phyloP scores from a whole-genome alignment of 64 coral and sea anemone genomes.

The Pocillopora verrucosa region DNA sequence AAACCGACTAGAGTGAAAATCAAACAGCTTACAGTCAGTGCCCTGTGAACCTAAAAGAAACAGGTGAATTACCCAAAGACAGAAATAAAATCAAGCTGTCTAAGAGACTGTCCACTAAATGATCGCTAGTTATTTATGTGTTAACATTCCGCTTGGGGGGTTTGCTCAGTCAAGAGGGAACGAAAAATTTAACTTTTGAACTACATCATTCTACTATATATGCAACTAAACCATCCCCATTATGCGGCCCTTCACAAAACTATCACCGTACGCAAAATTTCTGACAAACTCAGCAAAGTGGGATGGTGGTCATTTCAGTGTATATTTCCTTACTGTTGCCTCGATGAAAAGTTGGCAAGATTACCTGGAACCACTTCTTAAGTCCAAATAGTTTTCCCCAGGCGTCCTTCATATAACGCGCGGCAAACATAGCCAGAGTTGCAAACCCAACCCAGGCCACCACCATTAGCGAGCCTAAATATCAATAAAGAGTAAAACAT shows the following conservation, averaged over 20 bases:
- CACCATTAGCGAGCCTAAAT: constrained; percentile 51
- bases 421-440: constrained; percentile 62
- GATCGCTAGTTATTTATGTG: no score
- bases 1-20: constrained; percentile 13
- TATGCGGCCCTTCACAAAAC: no score
- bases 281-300: neutral
- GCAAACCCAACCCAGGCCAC: constrained; percentile 66
- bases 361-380: constrained; percentile 63
- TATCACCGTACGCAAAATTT: no score
- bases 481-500: neutral
- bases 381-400: constrained; percentile 48
- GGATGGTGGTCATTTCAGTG: neutral
- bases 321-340: neutral
- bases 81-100: neutral
- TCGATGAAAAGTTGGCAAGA: neutral
- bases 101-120: no score
- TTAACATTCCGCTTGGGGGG: no score
- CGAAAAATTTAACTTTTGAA: no score
- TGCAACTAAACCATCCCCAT: no score
- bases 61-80: neutral
- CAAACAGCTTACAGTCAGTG: constrained; percentile 26
- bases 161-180: no score
- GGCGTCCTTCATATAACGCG: constrained; percentile 54
- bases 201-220: no score
- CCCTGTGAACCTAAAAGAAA: constrained; percentile 47